phyloP scores from a whole-genome alignment of 2,797 vertebrate genomes.

The Luscinia megarhynchos region DNA sequence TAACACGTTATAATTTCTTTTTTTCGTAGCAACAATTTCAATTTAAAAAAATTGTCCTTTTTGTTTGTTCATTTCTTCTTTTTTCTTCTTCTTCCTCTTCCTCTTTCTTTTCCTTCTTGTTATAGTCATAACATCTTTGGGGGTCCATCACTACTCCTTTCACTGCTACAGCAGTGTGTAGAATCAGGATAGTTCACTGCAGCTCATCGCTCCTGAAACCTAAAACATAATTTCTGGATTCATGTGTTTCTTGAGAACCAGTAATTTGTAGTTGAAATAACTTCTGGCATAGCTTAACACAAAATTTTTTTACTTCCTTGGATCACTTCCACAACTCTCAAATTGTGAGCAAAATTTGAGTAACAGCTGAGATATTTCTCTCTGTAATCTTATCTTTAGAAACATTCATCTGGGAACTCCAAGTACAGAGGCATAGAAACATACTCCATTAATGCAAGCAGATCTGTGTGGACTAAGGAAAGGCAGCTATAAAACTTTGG shows the following conservation, averaged over 20 bases:
- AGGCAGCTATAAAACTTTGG: not conserved
- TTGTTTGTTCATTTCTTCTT: not conserved
- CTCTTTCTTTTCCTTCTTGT: accelerated
- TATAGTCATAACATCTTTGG: not conserved
- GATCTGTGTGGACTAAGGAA: not conserved
- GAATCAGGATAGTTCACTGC: not conserved
- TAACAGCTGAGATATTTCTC: not conserved
- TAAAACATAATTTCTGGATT: not conserved
- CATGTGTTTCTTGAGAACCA: not conserved
- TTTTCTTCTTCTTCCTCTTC: not conserved
- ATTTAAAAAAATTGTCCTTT: accelerated
- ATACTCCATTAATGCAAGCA: not conserved
- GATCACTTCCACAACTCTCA: not conserved
- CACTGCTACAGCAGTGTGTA: not conserved
- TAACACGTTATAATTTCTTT: not conserved
- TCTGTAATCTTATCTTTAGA: not conserved
- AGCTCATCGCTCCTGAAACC: not conserved
- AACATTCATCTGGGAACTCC: not conserved
- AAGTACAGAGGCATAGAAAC: not conserved
- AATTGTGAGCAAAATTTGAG: not conserved
- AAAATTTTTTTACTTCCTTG: not conserved
- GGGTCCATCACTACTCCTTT: not conserved
- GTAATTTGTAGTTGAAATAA: not conserved
- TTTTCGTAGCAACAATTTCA: not conserved
- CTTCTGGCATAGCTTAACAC: not conserved